Evolutionary conservation across 2,797 vertebrate genomes (phyloP).

Genomic region (Gephyroberyx darwinii): DNA sequence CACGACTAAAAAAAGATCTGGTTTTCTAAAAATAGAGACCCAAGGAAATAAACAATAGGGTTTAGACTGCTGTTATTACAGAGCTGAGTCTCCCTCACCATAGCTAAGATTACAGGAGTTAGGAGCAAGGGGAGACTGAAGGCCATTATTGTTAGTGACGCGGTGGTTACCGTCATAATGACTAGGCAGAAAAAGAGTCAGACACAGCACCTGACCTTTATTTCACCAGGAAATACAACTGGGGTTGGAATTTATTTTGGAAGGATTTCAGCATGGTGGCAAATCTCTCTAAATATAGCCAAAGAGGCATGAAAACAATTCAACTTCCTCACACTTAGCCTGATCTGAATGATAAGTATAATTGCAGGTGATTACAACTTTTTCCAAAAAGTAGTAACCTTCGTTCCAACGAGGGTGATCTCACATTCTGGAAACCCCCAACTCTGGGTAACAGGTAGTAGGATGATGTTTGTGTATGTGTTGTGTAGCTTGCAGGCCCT

Average conservation of each 20-base stretch:
- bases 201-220: conserved; percentile 66
- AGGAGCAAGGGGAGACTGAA: conserved; percentile 50
- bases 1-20: conserved; percentile 64
- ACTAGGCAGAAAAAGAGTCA: conserved; percentile 62
- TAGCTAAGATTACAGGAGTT: conserved; percentile 67
- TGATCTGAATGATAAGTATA: conserved; percentile 29
- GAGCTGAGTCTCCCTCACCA: conserved; percentile 45
- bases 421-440: conserved; percentile 21
- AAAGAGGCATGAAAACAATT: conserved; percentile 26
- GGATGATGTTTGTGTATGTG: background rate
- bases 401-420: conserved; percentile 46
- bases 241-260: conserved; percentile 54
- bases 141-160: conserved; percentile 73
- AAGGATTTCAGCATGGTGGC: conserved; percentile 36
- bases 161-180: conserved; percentile 70
- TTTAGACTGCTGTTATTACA: conserved; percentile 64
- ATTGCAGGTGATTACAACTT: conserved; percentile 36
- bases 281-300: conserved; percentile 57
- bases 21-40: conserved; percentile 72
- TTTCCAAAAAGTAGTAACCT: too few species aligned
- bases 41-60: conserved; percentile 69
- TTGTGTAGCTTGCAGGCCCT: conserved; percentile 1
- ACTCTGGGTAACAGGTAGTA: background rate
- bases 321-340: conserved; percentile 4
- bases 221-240: conserved; percentile 59